Evolutionary conservation across 2,797 vertebrate species (phyloP).

Genomic region (Alcedo quadribrachys): DNA sequence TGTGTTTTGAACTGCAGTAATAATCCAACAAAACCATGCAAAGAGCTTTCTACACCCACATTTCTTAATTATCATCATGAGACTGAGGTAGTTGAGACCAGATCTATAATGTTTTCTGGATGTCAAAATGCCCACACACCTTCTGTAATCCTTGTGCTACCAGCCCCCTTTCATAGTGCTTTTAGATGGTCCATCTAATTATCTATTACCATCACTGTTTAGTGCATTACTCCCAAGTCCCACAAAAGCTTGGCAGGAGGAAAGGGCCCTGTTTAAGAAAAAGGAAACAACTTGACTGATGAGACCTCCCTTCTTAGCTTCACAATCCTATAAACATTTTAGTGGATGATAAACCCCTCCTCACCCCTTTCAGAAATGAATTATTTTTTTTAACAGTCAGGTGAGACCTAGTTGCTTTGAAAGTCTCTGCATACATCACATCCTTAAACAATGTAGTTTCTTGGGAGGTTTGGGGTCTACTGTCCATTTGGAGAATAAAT

Average conservation of each 20-base stretch:
- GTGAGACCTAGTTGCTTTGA: neutral
- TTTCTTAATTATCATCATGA: conserved; percentile 85
- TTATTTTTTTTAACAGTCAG: neutral
- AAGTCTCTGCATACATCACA: neutral
- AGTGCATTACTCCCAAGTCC: conserved; percentile 63
- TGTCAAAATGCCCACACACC: conserved; percentile 83
- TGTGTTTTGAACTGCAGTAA: conserved; percentile 81
- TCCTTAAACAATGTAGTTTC: neutral
- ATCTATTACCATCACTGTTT: conserved; percentile 59
- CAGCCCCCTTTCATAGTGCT: conserved; percentile 72
- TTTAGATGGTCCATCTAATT: conserved; percentile 75
- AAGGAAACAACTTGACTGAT: conserved; percentile 44
- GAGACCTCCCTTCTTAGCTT: conserved; percentile 15
- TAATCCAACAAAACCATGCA: conserved; percentile 75
- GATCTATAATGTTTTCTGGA: conserved; percentile 82
- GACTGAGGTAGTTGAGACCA: conserved; percentile 82
- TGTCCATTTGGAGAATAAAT: conserved; percentile 26
- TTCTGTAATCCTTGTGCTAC: conserved; percentile 79
- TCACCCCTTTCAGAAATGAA: conserved; percentile 13
- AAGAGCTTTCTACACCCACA: conserved; percentile 82
- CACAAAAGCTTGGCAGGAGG: conserved; percentile 33
- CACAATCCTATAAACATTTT: neutral
- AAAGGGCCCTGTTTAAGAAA: conserved; percentile 56
- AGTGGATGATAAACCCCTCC: neutral
- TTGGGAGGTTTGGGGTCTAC: conserved; percentile 14